A percentile compares a stretch with the other conserved stretches of the same genome.
Evolutionary conservation across 2,113 vertebrate species (phyloP).

Genomic region (Eublepharis macularius): DNA sequence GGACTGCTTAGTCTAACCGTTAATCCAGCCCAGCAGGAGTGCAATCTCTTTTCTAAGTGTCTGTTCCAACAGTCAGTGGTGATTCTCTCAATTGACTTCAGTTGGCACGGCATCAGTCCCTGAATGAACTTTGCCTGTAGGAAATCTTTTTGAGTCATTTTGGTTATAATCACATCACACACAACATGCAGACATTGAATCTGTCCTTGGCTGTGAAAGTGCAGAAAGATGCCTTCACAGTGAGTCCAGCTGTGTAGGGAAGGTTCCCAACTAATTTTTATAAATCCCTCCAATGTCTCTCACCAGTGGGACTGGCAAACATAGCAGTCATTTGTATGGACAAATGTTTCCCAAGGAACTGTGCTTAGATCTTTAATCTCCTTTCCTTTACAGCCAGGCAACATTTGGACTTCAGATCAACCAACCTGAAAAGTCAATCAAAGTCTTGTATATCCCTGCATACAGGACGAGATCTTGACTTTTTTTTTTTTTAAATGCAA

Average conservation of each 20-base stretch:
- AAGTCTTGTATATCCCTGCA: fast-evolving
- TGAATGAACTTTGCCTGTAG: not conserved
- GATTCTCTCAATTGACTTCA: not conserved
- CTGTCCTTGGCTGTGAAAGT: not conserved
- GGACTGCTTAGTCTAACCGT: not conserved
- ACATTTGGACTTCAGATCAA: not conserved
- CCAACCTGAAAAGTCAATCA: not conserved
- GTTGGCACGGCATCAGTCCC: not conserved
- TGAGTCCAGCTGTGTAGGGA: not conserved
- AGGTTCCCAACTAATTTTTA: not conserved
- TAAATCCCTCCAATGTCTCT: constrained; percentile 17
- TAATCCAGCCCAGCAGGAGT: not conserved
- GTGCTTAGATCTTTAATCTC: not conserved
- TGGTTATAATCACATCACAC: not conserved
- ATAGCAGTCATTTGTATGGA: not conserved
- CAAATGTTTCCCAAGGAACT: not conserved
- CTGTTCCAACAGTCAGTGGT: not conserved
- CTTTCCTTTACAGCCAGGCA: not conserved
- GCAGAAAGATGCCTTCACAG: not conserved
- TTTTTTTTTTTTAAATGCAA: too few relatives aligned
- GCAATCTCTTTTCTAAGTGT: not conserved
- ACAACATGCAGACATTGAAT: fast-evolving
- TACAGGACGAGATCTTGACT: fast-evolving
- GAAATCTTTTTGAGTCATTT: not conserved
- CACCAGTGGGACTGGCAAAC: not conserved